A percentile compares a stretch with the other conserved stretches of the same genome.
phyloP scores from a whole-genome alignment of 2,888 invertebrate genomes.

The Drosophila merina region DNA sequence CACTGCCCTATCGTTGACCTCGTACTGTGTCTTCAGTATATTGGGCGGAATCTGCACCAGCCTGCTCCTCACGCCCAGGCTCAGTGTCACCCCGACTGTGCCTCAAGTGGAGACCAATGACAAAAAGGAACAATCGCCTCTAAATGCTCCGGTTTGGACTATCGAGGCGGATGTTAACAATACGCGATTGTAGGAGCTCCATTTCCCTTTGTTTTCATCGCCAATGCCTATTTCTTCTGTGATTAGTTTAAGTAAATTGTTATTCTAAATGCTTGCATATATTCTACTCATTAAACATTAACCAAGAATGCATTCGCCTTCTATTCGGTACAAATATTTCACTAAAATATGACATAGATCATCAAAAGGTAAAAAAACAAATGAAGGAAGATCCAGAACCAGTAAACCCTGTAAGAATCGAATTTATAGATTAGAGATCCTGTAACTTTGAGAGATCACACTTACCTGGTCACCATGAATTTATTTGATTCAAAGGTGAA shows the following conservation, averaged over 20 bases:
- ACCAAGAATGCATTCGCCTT: background rate
- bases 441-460: background rate
- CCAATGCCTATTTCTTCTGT: conserved; percentile 54
- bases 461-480: conserved; percentile 73
- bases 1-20: conserved; percentile 81
- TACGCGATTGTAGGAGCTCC: conserved; percentile 60
- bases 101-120: conserved; percentile 40
- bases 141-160: conserved; percentile 72
- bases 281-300: conserved; percentile 12
- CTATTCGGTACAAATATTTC: background rate
- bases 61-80: conserved; percentile 73
- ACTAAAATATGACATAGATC: conserved; percentile 53
- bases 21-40: conserved; percentile 80
- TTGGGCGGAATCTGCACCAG: conserved; percentile 82
- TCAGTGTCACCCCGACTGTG: conserved; percentile 41
- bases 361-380: conserved; percentile 55
- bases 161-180: conserved; percentile 71
- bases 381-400: conserved; percentile 69
- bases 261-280: conserved; percentile 19
- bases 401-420: conserved; percentile 69
- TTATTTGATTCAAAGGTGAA: conserved; percentile 66
- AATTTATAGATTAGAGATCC: background rate
- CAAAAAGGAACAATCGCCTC: conserved; percentile 66
- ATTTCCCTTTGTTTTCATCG: background rate
- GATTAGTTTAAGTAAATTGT: conserved; percentile 60